These are phyloP conservation scores for Indicator maculatus DNA, from an alignment of 2,113 vertebrate genomes.

Conservation along the genomic window DNA sequence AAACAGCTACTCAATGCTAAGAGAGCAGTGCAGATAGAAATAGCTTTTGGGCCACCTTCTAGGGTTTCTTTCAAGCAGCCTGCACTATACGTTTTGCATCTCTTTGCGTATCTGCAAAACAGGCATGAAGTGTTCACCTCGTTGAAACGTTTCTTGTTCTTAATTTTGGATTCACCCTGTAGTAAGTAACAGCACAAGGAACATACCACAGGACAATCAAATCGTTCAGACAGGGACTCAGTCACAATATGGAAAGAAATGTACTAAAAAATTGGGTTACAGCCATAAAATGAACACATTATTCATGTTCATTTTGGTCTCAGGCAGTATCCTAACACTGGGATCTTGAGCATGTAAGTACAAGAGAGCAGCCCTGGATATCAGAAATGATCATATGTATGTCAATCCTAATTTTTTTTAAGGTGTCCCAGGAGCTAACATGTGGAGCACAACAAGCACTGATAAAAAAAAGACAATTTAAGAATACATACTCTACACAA, in stretches of 20 bases:
- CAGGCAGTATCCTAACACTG: not conserved
- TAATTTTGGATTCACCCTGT: rapidly evolving
- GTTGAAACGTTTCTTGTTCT: rapidly evolving
- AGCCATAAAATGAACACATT: not conserved
- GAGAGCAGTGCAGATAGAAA: rapidly evolving
- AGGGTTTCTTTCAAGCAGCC: not conserved
- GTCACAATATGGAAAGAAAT: not conserved
- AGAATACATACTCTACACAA: not conserved
- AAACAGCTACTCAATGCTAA: rapidly evolving
- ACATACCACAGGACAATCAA: not conserved
- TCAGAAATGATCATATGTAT: rapidly evolving
- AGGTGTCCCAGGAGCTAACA: not conserved
- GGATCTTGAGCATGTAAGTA: not conserved
- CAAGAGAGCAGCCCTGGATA: rapidly evolving
- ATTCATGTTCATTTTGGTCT: not conserved
- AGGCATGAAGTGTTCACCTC: not conserved
- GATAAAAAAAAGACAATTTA: not conserved
- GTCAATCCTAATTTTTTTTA: not conserved
- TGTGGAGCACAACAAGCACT: not conserved
- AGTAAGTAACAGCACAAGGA: not conserved
- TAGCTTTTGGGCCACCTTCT: not conserved
- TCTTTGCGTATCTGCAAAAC: not conserved
- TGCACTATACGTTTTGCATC: rapidly evolving
- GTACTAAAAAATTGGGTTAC: not conserved
- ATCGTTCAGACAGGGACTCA: rapidly evolving